phyloP scores from a whole-genome alignment of 1,140 invertebrate genomes.

The Zaprionus ornatus region DNA sequence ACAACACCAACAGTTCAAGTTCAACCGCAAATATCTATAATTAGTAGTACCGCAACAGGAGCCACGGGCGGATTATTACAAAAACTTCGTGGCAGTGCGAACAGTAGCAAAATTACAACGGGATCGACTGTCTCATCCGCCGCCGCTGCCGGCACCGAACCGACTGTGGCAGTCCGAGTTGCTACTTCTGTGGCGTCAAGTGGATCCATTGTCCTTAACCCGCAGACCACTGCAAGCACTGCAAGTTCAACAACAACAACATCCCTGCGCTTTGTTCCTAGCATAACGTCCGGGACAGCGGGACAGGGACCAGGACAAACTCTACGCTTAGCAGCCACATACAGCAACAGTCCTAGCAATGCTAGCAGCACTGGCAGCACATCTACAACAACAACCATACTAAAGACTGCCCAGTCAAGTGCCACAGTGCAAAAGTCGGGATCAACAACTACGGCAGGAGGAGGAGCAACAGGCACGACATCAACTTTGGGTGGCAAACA shows the following conservation, averaged over 20 bases:
- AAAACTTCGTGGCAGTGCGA: constrained; percentile 58
- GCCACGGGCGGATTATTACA: constrained; percentile 43
- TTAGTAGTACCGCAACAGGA: constrained; percentile 56
- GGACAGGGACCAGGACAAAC: constrained; percentile 43
- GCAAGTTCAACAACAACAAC: constrained; percentile 21
- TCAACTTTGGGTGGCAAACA: constrained; percentile 76
- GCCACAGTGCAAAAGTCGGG: constrained; percentile 16
- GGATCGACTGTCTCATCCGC: neutral
- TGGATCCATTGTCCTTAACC: constrained; percentile 44
- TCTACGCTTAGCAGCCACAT: constrained; percentile 64
- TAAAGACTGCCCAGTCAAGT: constrained; percentile 56
- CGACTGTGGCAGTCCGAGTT: constrained; percentile 47
- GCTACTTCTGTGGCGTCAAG: constrained; percentile 41
- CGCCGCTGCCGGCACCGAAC: constrained; percentile 14
- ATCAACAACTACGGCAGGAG: neutral
- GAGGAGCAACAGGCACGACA: constrained; percentile 19
- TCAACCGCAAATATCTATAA: constrained; percentile 64
- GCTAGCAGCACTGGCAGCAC: neutral
- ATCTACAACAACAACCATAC: constrained; percentile 50
- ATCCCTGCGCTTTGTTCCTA: constrained; percentile 57
- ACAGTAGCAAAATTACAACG: neutral
- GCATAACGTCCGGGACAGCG: constrained; percentile 19
- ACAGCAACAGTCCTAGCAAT: constrained; percentile 21
- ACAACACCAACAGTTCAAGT: neutral
- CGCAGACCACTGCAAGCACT: constrained; percentile 33